Percentiles rank a stretch among this genome's conserved stretches.
These are phyloP conservation scores for Channa argus DNA, from an alignment of 2,113 vertebrate genomes.

Conservation along the genomic window DNA sequence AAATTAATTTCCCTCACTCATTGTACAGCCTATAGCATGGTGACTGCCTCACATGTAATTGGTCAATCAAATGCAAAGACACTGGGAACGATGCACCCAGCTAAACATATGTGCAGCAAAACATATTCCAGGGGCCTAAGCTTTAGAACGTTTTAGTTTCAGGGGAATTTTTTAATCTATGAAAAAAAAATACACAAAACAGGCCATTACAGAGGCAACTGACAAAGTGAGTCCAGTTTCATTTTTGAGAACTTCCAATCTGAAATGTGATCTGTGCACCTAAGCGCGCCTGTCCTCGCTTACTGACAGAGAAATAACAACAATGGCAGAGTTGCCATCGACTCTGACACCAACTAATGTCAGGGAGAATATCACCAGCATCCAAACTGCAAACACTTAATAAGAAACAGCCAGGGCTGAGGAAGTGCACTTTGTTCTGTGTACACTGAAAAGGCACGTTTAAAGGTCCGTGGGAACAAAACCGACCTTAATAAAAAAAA, in stretches of 20 bases:
- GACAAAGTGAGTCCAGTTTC: conserved; percentile 31
- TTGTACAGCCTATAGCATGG: conserved; percentile 19
- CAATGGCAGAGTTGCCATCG: conserved; percentile 40
- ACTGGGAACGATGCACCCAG: conserved; percentile 31
- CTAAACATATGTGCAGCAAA: conserved; percentile 37
- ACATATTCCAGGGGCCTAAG: conserved; percentile 8
- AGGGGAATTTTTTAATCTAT: no score
- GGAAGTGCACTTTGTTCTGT: neutral
- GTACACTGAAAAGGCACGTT: conserved; percentile 11
- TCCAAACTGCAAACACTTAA: conserved; percentile 40
- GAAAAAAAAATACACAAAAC: conserved; percentile 16
- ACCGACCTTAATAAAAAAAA: conserved; percentile 1
- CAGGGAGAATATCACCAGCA: conserved; percentile 59
- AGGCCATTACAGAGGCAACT: conserved; percentile 16
- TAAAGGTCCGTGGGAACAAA: neutral
- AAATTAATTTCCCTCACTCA: conserved; percentile 39
- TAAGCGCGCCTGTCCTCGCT: conserved; percentile 33
- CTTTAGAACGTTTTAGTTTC: neutral
- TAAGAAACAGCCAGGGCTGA: conserved; percentile 18
- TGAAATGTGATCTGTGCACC: conserved; percentile 63
- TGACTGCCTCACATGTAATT: conserved; percentile 37
- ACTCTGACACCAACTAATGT: conserved; percentile 39
- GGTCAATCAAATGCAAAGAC: conserved; percentile 56
- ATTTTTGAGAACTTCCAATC: conserved; percentile 50
- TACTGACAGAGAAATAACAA: conserved; percentile 59